Percentiles rank a stretch among this genome's conserved stretches.
phyloP scores from a whole-genome alignment of 1,140 invertebrate species.

The Calephelis nemesis region DNA sequence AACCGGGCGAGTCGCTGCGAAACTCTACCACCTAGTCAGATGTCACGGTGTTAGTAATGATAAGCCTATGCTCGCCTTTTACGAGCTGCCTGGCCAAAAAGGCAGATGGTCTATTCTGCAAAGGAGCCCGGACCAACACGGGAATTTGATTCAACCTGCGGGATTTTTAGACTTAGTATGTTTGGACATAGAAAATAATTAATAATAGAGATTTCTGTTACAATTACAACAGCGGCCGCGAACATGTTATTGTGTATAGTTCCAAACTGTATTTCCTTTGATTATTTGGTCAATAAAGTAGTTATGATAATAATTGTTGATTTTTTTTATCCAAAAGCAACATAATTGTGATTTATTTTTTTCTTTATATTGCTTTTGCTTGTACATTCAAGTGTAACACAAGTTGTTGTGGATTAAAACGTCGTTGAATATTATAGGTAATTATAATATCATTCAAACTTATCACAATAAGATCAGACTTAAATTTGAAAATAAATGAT shows the following conservation, averaged over 20 bases:
- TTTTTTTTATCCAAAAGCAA: too few relatives aligned
- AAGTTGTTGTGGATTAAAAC: background rate
- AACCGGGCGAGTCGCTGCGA: too few relatives aligned
- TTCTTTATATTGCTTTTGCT: background rate
- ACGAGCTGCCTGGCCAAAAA: fast-evolving
- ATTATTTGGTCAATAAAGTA: too few relatives aligned
- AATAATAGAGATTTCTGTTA: too few relatives aligned
- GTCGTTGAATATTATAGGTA: background rate
- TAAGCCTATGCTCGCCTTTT: too few relatives aligned
- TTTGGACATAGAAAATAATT: background rate
- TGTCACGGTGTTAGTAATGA: too few relatives aligned
- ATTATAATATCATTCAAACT: background rate
- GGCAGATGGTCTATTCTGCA: too few relatives aligned
- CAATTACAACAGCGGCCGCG: too few relatives aligned
- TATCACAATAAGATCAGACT: background rate
- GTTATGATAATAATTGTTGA: too few relatives aligned
- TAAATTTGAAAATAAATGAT: background rate
- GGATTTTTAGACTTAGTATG: constrained; percentile 3
- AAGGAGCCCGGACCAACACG: fast-evolving
- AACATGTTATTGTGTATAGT: too few relatives aligned
- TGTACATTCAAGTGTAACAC: background rate
- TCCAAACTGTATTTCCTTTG: too few relatives aligned
- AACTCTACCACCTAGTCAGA: too few relatives aligned
- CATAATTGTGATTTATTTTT: background rate
- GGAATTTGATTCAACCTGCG: background rate